Evolutionary conservation across 2,113 vertebrate species (phyloP).

Genomic region (Hippocampus zosterae): DNA sequence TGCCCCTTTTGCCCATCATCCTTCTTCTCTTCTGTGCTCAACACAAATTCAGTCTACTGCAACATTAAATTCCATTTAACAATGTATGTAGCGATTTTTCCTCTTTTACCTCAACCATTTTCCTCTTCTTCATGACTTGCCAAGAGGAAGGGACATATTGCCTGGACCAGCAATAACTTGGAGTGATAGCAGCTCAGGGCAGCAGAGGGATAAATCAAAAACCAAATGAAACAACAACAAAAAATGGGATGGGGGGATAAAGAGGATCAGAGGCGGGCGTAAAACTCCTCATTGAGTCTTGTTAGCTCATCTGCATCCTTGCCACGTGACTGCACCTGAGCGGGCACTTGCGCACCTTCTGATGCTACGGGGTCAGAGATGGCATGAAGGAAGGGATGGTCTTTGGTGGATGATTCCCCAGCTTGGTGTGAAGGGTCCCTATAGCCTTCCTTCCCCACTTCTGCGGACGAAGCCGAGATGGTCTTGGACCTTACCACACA

Average conservation of each 20-base stretch:
- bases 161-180: slow-evolving; percentile 19
- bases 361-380: slow-evolving; percentile 28
- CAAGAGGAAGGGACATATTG: slow-evolving; percentile 17
- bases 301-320: slow-evolving; percentile 76
- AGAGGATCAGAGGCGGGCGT: slow-evolving; percentile 77
- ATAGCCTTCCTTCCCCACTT: slow-evolving; percentile 59
- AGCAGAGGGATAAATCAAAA: not conserved
- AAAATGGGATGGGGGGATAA: slow-evolving; percentile 10
- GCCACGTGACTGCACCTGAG: slow-evolving; percentile 43
- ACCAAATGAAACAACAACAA: no score
- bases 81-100: slow-evolving; percentile 5
- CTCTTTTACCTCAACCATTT: slow-evolving; percentile 7
- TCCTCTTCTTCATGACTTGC: slow-evolving; percentile 19
- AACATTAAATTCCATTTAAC: slow-evolving; percentile 20
- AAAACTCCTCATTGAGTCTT: slow-evolving; percentile 83
- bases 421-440: slow-evolving; percentile 66
- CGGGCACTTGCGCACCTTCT: slow-evolving; percentile 29
- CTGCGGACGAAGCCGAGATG: slow-evolving; percentile 22
- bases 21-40: slow-evolving; percentile 53
- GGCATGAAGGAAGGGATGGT: slow-evolving; percentile 39
- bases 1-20: slow-evolving; percentile 20
- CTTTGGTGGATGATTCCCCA: slow-evolving; percentile 22
- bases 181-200: slow-evolving; percentile 24
- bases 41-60: slow-evolving; percentile 54
- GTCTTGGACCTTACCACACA: slow-evolving; percentile 27